Percentiles rank a stretch among this genome's conserved stretches.
These are phyloP conservation scores for Papilio protenor DNA, from an alignment of 2,888 invertebrate species.

Conservation along the genomic window DNA sequence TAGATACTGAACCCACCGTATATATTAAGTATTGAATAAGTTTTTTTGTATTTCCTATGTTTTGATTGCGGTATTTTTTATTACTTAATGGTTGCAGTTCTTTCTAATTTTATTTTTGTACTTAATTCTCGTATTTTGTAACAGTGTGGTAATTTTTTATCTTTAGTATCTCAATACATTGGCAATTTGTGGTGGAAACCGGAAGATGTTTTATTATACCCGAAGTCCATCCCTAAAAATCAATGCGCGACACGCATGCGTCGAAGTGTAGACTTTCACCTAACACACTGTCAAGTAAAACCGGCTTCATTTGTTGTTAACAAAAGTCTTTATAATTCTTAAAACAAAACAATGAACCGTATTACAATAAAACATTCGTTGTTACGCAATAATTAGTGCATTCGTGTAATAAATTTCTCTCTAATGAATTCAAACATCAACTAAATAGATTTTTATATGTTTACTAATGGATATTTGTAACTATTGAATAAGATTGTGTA, in stretches of 20 bases:
- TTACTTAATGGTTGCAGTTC: background rate
- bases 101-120: background rate
- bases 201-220: constrained; percentile 15
- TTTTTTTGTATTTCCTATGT: background rate
- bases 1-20: constrained; percentile 50
- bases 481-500: constrained; percentile 16
- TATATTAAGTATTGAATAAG: background rate
- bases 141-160: background rate
- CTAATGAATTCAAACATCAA: constrained; percentile 21
- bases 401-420: constrained; percentile 7
- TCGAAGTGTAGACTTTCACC: constrained; percentile 49
- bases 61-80: constrained; percentile 4
- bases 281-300: constrained; percentile 60
- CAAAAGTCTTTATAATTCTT: constrained; percentile 44
- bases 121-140: background rate
- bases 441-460: constrained; percentile 23
- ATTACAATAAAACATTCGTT: background rate
- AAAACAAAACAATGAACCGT: constrained; percentile 21
- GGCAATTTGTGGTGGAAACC: constrained; percentile 19
- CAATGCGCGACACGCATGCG: constrained; percentile 75
- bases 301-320: constrained; percentile 59
- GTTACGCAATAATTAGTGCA: constrained; percentile 11
- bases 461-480: constrained; percentile 29
- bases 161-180: constrained; percentile 1
- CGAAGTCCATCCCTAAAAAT: constrained; percentile 68